Percentiles rank a stretch among this genome's conserved stretches.
These are phyloP conservation scores for Rhizoglyphus robini DNA, from an alignment of 1,140 invertebrate genomes.

Conservation along the genomic window DNA sequence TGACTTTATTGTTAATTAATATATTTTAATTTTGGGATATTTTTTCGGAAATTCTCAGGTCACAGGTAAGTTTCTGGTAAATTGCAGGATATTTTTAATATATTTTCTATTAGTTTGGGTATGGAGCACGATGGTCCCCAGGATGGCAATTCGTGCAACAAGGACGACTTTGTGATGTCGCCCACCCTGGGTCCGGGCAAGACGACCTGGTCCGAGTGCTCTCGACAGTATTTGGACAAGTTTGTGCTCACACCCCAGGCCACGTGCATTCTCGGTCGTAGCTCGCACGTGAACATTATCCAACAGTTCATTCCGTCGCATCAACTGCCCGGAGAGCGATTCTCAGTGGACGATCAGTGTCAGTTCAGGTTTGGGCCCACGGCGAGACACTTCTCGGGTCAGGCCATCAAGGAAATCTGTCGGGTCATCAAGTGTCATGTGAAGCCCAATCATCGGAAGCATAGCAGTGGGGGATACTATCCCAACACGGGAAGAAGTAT, in stretches of 20 bases:
- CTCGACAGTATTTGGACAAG: slow-evolving; percentile 43
- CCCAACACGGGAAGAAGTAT: not conserved
- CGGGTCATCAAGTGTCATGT: slow-evolving; percentile 25
- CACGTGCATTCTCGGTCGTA: slow-evolving; percentile 21
- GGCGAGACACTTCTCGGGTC: slow-evolving; percentile 19
- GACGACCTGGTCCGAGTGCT: slow-evolving; percentile 50
- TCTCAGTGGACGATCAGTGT: slow-evolving; percentile 28
- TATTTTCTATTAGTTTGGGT: slow-evolving; percentile 43
- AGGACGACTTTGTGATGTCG: slow-evolving; percentile 48
- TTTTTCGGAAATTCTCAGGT: too few relatives aligned
- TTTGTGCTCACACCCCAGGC: slow-evolving; percentile 36
- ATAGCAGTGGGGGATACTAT: slow-evolving; percentile 5
- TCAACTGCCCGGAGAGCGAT: slow-evolving; percentile 27
- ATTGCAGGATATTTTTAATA: too few relatives aligned
- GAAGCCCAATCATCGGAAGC: slow-evolving; percentile 11
- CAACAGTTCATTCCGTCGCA: slow-evolving; percentile 22
- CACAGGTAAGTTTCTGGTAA: not conserved
- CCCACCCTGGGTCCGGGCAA: slow-evolving; percentile 51
- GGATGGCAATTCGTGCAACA: slow-evolving; percentile 48
- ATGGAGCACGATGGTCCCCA: slow-evolving; percentile 50
- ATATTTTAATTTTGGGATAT: too few relatives aligned
- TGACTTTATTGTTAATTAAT: too few relatives aligned
- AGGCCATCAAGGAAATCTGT: slow-evolving; percentile 26
- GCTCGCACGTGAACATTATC: slow-evolving; percentile 24
- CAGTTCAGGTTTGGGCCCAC: slow-evolving; percentile 25